phyloP scores from a whole-genome alignment of 2,797 vertebrate genomes.

The Oreochromis grahami region DNA sequence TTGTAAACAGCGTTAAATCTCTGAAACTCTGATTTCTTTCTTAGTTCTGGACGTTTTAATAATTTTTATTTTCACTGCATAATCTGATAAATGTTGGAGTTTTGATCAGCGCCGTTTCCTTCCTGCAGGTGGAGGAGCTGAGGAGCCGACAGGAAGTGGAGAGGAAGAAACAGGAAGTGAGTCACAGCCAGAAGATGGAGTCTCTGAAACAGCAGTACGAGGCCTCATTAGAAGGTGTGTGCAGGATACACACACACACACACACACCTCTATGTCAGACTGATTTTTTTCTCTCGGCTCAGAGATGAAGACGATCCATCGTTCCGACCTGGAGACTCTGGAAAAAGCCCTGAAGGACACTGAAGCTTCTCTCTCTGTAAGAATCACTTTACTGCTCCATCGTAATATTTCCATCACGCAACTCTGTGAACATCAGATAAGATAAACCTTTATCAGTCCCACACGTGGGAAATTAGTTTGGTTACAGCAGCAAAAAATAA shows the following conservation, averaged over 20 bases:
- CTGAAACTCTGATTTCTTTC: neutral
- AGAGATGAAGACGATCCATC: constrained; percentile 85
- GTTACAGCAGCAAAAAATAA: neutral
- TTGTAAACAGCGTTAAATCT: neutral
- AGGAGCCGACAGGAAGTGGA: constrained; percentile 83
- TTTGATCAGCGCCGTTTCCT: accelerated
- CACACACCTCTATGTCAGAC: accelerated
- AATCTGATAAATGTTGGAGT: neutral
- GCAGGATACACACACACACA: accelerated
- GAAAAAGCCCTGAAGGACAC: constrained; percentile 80
- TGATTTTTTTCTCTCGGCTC: neutral
- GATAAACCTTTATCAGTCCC: neutral
- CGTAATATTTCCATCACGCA: accelerated
- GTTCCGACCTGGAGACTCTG: constrained; percentile 77
- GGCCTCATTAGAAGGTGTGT: constrained; percentile 78
- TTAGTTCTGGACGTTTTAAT: neutral
- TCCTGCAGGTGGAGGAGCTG: constrained; percentile 84
- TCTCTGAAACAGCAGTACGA: constrained; percentile 79
- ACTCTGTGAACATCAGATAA: accelerated
- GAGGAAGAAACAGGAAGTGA: constrained; percentile 80
- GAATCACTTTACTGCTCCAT: neutral
- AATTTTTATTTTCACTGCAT: accelerated
- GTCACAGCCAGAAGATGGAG: constrained; percentile 79
- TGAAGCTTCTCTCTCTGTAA: constrained; percentile 82
- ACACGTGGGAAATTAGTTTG: accelerated